Percentiles rank a stretch among this genome's conserved stretches.
Evolutionary conservation across 64 coral and sea anemone genomes (phyloP).

Genomic region (Montipora capricornis): DNA sequence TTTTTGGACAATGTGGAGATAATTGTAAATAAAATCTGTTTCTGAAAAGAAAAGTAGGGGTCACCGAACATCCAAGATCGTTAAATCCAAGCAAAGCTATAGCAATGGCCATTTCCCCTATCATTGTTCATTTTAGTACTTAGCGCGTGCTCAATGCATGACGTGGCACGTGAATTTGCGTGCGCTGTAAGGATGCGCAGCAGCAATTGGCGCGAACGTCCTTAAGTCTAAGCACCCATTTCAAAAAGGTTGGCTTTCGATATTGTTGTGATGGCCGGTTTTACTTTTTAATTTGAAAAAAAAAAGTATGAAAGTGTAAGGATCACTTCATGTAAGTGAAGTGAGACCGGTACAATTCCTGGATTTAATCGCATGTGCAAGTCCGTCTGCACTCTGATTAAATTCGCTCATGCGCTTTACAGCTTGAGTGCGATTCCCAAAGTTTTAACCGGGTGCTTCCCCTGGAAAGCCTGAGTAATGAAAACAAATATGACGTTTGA

Average conservation of each 20-base stretch:
- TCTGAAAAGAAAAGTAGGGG: no score
- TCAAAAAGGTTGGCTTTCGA: constrained; percentile 1
- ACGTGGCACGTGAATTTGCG: no score
- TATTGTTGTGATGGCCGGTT: background rate
- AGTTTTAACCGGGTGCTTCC: background rate
- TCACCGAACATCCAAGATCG: no score
- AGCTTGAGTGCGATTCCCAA: constrained; percentile 9
- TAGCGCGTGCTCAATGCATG: no score
- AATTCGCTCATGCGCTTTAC: background rate
- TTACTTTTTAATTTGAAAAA: constrained; percentile 17
- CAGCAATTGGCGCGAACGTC: no score
- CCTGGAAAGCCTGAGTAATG: constrained; percentile 8
- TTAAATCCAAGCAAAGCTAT: no score
- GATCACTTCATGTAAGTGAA: background rate
- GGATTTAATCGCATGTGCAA: background rate
- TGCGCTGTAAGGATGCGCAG: no score
- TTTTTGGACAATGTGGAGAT: no score
- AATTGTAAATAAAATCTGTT: no score
- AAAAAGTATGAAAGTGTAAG: constrained; percentile 13
- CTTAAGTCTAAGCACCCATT: background rate
- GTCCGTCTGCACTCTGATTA: background rate
- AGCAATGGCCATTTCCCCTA: no score
- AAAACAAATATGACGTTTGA: constrained; percentile 13
- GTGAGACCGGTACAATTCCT: background rate
- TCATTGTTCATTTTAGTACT: no score